phyloP scores from a whole-genome alignment of 2,113 vertebrate genomes.

The Struthio camelus region DNA sequence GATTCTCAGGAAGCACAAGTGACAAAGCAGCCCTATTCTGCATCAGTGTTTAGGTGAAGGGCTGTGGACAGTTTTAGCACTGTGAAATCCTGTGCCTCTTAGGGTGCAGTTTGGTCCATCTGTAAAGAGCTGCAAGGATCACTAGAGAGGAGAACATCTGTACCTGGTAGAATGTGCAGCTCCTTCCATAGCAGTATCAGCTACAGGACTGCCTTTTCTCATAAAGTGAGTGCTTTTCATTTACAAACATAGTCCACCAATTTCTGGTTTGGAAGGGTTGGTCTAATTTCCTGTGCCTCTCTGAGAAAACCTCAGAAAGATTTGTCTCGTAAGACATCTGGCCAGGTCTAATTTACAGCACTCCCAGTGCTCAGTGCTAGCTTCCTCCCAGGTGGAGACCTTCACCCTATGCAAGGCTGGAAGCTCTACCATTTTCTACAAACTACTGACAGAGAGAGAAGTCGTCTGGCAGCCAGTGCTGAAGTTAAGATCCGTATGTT shows the following conservation, averaged over 20 bases:
- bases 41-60: not conserved
- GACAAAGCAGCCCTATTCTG: not conserved
- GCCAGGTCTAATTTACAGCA: not conserved
- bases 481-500: not conserved
- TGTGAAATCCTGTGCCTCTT: not conserved
- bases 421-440: not conserved
- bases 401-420: not conserved
- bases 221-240: not conserved
- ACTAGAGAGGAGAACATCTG: not conserved
- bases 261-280: conserved; percentile 7
- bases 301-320: not conserved
- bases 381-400: not conserved
- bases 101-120: not conserved
- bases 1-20: not conserved
- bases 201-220: not conserved
- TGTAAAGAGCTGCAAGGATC: not conserved
- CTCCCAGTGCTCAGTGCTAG: not conserved
- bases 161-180: not conserved
- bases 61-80: not conserved
- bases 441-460: not conserved
- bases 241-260: not conserved
- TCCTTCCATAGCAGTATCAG: not conserved
- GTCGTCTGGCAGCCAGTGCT: not conserved
- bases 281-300: not conserved
- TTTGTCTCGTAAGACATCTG: not conserved